Evolutionary conservation across 2,113 vertebrate genomes (phyloP).

Genomic region (Ibidorhyncha struthersii): DNA sequence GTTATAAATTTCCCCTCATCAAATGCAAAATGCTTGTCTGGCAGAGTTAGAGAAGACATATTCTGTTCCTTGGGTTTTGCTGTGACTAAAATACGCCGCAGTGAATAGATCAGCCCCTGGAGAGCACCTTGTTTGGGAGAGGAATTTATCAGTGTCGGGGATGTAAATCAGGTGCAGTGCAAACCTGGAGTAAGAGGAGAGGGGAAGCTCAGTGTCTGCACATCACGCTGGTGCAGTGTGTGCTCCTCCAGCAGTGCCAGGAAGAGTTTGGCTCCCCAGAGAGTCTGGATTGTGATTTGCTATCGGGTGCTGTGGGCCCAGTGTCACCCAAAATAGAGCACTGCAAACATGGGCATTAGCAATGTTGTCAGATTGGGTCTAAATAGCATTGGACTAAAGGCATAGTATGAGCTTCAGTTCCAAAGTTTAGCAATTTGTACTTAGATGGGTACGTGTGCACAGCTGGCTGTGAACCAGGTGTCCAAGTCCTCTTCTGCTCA

Average conservation of each 20-base stretch:
- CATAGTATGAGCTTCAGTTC: neutral
- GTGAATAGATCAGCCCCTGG: neutral
- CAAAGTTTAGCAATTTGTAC: neutral
- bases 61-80: neutral
- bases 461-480: neutral
- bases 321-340: neutral
- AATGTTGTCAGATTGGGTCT: rapidly evolving
- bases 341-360: neutral
- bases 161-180: neutral
- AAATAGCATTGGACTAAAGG: neutral
- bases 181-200: neutral
- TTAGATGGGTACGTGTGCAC: neutral
- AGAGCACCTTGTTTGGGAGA: conserved; percentile 9
- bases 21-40: conserved; percentile 40
- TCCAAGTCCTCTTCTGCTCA: neutral
- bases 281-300: neutral
- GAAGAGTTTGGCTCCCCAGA: neutral
- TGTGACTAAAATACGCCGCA: conserved; percentile 7
- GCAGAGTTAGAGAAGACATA: conserved; percentile 15
- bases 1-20: conserved; percentile 17
- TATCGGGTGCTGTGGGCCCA: rapidly evolving
- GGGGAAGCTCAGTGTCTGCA: neutral
- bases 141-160: conserved; percentile 7
- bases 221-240: neutral
- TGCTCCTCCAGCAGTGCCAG: neutral